Base-by-base conservation (phyloP, 2,888 invertebrate genomes). In the Scrobipalpa atriplicella region DNA sequence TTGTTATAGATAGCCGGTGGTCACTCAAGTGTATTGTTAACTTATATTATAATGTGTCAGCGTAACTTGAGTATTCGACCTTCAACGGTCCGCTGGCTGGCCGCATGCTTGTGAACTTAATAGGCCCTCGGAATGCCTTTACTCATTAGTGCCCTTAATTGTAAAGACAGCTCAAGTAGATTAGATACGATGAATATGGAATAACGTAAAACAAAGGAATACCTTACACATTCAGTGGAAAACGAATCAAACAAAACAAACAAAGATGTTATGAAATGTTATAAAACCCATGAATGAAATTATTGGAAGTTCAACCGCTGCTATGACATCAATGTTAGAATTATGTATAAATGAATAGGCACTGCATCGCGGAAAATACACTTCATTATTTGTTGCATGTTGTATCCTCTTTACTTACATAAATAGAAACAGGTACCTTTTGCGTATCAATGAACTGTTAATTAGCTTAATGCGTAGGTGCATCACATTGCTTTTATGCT, bases 51-150 rank as follows among this genome's bases (percentile, higher is more conserved):
- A 63, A 62, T 65, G 64, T 65, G 73, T 74, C 75, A 72, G 71
- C 72, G 82, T 83, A 82, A 84, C 80, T 77, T 74, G 80, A 85
- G 78, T 73, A 75, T 74, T 68, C 77, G 76, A 81, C 86, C 85
- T 86, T 85, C 83, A 78, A 77, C 82, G 82, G 80, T 78, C 81
- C 80, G 76, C 80, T 80, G 78, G 76, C 80, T 80, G 78, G 73
- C 72, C 78, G 78, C 79, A 77, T 80, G 78, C 80, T 78, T 83
- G 76, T 80, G 81, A 81, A 82, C 80, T 79, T 77, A 81, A 78
- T 80, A 80, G 77, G 72, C 77, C 75, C 77, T 79, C 75, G 70
- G 76, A 81, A 78, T 80, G 78, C 73, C 75, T 77, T 75, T 80
- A 75, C 70, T 76, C 74, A 74, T 74, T 67, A 73, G 71, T 75